Base-by-base conservation (phyloP, 2,113 vertebrate genomes). In the Cyanoramphus novaezelandiae region DNA sequence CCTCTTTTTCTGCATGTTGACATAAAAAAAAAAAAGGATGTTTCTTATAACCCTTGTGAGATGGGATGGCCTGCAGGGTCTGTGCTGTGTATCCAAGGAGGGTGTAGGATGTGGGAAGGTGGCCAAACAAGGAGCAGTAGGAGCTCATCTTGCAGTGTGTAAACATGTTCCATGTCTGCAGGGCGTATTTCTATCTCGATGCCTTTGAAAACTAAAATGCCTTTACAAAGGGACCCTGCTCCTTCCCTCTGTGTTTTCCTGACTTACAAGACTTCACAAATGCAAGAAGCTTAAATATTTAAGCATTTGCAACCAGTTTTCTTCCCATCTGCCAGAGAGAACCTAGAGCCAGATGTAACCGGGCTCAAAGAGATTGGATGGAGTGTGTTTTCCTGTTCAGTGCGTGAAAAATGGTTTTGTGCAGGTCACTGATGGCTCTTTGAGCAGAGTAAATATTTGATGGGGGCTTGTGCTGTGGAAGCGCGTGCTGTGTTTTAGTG, bases 381-480 rank as follows among this genome's bases (percentile, higher is more conserved):
- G 65, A 78, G 39, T 46, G 70, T 59, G 4, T 69, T 88, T 91
- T 77, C 69, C 29, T 37, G 49, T 57, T 78, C 46, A 10, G 57
- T 16, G 18, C 46, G 55, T 65, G 90, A 79, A 47, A 70, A 84
- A 62, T 52, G 70, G 29, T 46, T 88, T 91, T 91, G 70, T 82
- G 86, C 70, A 35, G 87, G 90, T 91, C 67, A 59, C 49, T 50
- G 83, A 62, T 70, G 90, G 76, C 65, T 79, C 65, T 94, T 88
- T 53, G 92, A 82, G 27, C 67, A 62, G 44, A 78, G 65, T 62
- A 69, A 91, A 82, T 79, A 75, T 91, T 88, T 82, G 83, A 33
- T 91, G 83, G 80, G 35, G 79, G 60, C 25, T 64, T 13, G 50
- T 49, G 67, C 49, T 37, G 65, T 0, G 3, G 27, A 68, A 63